These are phyloP conservation scores for Rhodinocichla rosea DNA, from an alignment of 2,113 vertebrate genomes.

Conservation along the genomic window DNA sequence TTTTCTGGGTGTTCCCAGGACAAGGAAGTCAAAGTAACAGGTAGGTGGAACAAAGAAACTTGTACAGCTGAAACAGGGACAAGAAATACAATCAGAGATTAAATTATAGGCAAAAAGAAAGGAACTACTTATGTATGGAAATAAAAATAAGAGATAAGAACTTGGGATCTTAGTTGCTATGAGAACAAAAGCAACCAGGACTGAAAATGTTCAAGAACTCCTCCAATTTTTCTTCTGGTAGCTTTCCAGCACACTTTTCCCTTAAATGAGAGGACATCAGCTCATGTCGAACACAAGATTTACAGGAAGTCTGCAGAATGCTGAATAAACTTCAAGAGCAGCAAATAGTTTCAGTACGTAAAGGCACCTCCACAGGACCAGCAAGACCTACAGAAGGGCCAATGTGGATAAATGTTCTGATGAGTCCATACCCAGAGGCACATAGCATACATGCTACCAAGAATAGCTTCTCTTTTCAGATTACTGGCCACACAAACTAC, in stretches of 20 bases:
- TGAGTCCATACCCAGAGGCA: neutral
- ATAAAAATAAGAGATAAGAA: neutral
- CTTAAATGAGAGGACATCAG: neutral
- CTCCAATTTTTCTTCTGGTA: neutral
- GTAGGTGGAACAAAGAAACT: neutral
- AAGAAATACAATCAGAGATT: neutral
- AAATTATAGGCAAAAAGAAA: neutral
- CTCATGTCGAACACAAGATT: neutral
- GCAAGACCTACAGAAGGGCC: neutral
- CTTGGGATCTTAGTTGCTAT: neutral
- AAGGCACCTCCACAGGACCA: neutral
- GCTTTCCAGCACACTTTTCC: neutral
- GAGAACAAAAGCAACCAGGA: neutral
- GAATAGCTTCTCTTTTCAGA: neutral
- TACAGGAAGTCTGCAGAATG: neutral
- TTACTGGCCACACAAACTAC: neutral
- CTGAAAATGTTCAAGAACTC: neutral
- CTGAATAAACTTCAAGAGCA: neutral
- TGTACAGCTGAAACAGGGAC: neutral
- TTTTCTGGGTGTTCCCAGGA: neutral
- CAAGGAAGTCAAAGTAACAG: neutral
- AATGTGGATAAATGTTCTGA: neutral
- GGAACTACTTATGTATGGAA: neutral
- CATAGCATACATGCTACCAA: fast-evolving
- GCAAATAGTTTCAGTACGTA: neutral